These are phyloP conservation scores for Tigriopus japonicus DNA, from an alignment of 1,140 invertebrate genomes.

Conservation along the genomic window DNA sequence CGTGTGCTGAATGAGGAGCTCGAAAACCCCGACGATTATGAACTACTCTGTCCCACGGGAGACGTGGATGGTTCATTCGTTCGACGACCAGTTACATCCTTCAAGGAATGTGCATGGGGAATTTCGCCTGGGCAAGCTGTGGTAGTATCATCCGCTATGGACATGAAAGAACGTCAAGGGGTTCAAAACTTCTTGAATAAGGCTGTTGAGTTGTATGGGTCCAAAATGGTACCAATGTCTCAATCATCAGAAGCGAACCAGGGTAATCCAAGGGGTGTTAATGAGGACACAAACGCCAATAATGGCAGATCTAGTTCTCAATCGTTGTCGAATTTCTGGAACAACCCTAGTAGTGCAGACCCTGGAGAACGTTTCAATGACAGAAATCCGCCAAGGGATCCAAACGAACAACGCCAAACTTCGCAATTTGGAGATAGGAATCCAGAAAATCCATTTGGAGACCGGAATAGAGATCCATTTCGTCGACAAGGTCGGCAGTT, in stretches of 20 bases:
- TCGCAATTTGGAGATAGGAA: too few species aligned
- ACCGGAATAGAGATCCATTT: too few species aligned
- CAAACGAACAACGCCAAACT: too few species aligned
- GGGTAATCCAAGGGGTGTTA: too few species aligned
- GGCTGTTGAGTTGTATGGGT: background rate
- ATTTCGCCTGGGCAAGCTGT: conserved; percentile 63
- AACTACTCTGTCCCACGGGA: conserved; percentile 70
- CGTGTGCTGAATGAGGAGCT: conserved; percentile 54
- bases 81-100: conserved; percentile 45
- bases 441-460: too few species aligned
- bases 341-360: background rate
- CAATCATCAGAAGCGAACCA: too few species aligned
- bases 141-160: conserved; percentile 58
- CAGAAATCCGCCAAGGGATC: too few species aligned
- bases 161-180: conserved; percentile 33
- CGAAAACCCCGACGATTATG: conserved; percentile 36
- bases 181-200: conserved; percentile 31
- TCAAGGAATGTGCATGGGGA: conserved; percentile 67
- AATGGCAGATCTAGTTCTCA: too few species aligned
- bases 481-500: too few species aligned
- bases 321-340: background rate
- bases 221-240: background rate
- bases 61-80: conserved; percentile 19
- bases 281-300: too few species aligned
- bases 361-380: background rate